Base-by-base conservation (phyloP, 2,888 invertebrate species). In the Eilema depressum region DNA sequence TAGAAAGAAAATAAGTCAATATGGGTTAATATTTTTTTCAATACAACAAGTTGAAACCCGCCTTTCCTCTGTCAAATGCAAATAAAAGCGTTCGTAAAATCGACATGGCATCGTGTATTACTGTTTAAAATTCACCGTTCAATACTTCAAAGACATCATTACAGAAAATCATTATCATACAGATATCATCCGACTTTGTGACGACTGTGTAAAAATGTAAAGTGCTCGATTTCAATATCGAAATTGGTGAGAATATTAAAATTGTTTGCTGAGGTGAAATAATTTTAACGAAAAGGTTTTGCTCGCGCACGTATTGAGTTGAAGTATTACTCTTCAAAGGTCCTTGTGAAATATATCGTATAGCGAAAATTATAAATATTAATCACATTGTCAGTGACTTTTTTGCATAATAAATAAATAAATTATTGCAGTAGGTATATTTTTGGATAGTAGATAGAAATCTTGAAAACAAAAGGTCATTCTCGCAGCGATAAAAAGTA, bases 141-240 rank as follows among this genome's bases (percentile, higher is more conserved):
- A 84, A 88, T 87, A 83, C 88, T 88, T 91, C 89, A 90, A 91
- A 92, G 92, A 86, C 86, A 89, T 92, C 90, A 89, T 92, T 91
- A 92, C 79, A 83, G 83, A 72, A 83, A 83, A 87, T 87, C 77
- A 86, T 87, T 89, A 85, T 82, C 86, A 89, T 89, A 85, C 81
- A 85, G 83, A 89, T 85, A 88, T 86, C 79, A 80, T 76, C 59
- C 63, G 64, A 71, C 75, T 83, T 80, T 80, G 74, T 77, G 72
- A 77, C 66, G 26, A 66, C 56, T 41, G n/a, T 69, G 69, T n/a
- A 64, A 72, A 76, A 81, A 82, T 77, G 70, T 75, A 70, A 75
- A 78, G 68, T 66, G 69, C 63, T 67, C 53, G 59, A 73, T 76
- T 76, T 70, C 63, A 71, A 71, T 74, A 70, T 73, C 26, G 33